These are phyloP conservation scores for Oophaga pumilio DNA, from an alignment of 2,113 vertebrate species.

Conservation along the genomic window DNA sequence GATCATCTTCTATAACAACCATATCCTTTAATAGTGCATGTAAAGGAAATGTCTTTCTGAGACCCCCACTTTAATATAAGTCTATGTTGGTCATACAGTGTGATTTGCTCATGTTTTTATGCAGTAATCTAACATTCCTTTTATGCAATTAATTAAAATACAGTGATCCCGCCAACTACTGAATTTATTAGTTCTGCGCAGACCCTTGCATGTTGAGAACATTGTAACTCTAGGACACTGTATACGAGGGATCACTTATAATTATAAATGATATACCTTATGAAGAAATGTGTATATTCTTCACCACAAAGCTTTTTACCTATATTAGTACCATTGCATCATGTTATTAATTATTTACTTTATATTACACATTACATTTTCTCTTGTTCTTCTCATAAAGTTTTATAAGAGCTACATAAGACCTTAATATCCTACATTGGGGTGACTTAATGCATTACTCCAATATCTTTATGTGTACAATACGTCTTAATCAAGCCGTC, in stretches of 20 bases:
- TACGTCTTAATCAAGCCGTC: not conserved
- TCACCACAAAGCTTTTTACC: not conserved
- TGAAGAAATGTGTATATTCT: not conserved
- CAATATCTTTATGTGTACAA: constrained; percentile 4
- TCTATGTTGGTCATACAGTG: too few relatives aligned
- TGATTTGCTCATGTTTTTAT: not conserved
- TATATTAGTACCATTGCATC: not conserved
- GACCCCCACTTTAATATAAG: too few relatives aligned
- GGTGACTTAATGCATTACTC: not conserved
- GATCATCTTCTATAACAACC: too few relatives aligned
- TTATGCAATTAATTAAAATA: not conserved
- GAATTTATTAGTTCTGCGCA: too few relatives aligned
- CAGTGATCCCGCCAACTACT: too few relatives aligned
- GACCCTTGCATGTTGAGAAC: too few relatives aligned
- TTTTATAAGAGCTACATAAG: not conserved
- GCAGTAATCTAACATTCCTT: not conserved
- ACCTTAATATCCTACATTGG: not conserved
- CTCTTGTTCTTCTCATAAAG: not conserved
- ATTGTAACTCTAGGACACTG: too few relatives aligned
- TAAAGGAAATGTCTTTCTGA: too few relatives aligned
- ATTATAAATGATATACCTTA: not conserved
- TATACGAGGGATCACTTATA: not conserved
- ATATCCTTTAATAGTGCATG: too few relatives aligned
- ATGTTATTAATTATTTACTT: not conserved
- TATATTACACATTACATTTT: not conserved